A percentile compares a stretch with the other conserved stretches of the same genome.
These are phyloP conservation scores for Tachypleus tridentatus DNA, from an alignment of 1,140 invertebrate genomes.

Conservation along the genomic window DNA sequence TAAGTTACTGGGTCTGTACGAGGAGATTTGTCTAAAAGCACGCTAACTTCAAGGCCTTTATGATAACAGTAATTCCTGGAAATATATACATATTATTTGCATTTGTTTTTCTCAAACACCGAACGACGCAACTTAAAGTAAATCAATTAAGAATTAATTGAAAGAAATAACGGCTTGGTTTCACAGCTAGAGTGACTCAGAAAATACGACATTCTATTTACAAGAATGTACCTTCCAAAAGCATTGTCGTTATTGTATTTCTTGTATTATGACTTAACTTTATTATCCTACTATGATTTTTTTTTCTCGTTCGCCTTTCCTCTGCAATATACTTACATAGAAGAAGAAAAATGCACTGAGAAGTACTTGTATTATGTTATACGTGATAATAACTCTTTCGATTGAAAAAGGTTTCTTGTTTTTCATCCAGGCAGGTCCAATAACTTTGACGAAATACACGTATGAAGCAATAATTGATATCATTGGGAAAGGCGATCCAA, in stretches of 20 bases:
- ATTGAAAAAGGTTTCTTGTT: constrained; percentile 34
- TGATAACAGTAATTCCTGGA: too few species aligned
- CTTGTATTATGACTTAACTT: neutral
- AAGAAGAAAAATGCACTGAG: constrained; percentile 33
- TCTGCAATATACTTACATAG: constrained; percentile 23
- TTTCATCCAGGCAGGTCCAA: constrained; percentile 36
- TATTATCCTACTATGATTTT: neutral
- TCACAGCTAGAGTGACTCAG: neutral
- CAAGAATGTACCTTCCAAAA: neutral
- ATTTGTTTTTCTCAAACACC: too few species aligned
- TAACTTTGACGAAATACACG: constrained; percentile 65
- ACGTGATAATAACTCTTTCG: constrained; percentile 31
- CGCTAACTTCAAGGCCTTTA: too few species aligned
- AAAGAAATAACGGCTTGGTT: neutral
- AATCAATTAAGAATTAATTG: neutral
- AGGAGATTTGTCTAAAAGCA: too few species aligned
- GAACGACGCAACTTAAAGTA: neutral
- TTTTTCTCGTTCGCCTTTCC: neutral
- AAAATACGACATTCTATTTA: neutral
- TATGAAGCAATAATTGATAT: constrained; percentile 43
- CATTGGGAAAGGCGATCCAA: constrained; percentile 81
- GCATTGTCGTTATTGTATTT: neutral
- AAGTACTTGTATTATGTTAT: constrained; percentile 38
- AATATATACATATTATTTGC: too few species aligned
- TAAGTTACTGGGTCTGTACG: too few species aligned